phyloP scores from a whole-genome alignment of 2,797 vertebrate genomes.

The Sebastes elongatus region DNA sequence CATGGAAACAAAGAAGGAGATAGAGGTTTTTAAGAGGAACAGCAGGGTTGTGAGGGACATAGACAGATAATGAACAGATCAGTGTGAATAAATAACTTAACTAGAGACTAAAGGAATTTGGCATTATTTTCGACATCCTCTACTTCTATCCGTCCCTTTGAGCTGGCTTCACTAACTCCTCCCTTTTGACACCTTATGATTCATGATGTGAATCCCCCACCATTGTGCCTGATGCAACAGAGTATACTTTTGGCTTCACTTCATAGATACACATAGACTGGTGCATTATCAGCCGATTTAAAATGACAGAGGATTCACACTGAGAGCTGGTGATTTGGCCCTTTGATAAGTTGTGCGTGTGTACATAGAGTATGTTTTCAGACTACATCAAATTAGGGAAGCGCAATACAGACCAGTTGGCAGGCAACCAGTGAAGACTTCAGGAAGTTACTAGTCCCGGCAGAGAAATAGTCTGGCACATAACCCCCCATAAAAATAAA shows the following conservation, averaged over 20 bases:
- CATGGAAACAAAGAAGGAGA: not conserved
- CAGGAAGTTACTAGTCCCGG: not conserved
- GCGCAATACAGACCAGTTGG: not conserved
- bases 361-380: not conserved
- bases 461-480: not conserved
- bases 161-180: not conserved
- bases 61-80: not conserved
- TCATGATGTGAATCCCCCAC: conserved; percentile 38
- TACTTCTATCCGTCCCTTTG: not conserved
- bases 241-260: not conserved
- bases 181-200: conserved; percentile 15
- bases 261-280: not conserved
- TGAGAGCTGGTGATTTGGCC: not conserved
- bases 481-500: not conserved
- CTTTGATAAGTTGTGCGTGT: not conserved
- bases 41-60: not conserved
- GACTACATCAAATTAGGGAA: not conserved
- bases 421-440: not conserved
- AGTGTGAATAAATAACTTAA: not conserved
- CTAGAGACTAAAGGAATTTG: not conserved
- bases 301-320: not conserved
- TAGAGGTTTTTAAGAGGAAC: not conserved
- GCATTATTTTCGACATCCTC: not conserved
- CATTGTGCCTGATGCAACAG: not conserved
- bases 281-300: not conserved